Percentiles rank a stretch among this genome's conserved stretches.
These are phyloP conservation scores for Turdus rufiventris DNA, from an alignment of 2,113 vertebrate genomes.

Conservation along the genomic window DNA sequence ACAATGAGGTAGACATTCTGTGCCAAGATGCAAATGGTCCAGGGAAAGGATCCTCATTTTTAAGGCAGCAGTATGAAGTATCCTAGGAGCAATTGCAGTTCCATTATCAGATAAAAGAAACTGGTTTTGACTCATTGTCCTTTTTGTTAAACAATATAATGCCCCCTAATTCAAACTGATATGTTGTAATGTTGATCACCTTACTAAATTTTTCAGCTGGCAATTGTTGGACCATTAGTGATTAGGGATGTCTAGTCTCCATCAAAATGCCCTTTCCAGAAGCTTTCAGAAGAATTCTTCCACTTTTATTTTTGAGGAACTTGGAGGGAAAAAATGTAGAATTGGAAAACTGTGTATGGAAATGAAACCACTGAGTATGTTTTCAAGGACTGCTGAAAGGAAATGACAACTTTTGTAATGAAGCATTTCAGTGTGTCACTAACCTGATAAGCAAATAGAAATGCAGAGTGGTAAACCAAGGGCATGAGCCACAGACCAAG, in stretches of 20 bases:
- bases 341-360: neutral
- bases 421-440: neutral
- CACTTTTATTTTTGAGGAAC: neutral
- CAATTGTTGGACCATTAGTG: neutral
- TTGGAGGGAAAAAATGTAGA: neutral
- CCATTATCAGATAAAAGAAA: neutral
- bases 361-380: neutral
- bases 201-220: neutral
- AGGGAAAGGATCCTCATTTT: conserved; percentile 33
- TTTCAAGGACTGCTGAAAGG: neutral
- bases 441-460: neutral
- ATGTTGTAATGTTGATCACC: neutral
- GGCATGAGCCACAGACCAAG: neutral
- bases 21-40: conserved; percentile 14
- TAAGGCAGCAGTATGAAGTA: conserved; percentile 16
- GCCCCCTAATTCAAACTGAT: neutral
- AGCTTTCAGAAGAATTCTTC: neutral
- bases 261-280: neutral
- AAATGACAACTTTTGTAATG: neutral
- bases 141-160: neutral
- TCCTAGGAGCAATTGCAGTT: neutral
- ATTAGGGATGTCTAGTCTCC: neutral
- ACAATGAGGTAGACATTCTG: conserved; percentile 20
- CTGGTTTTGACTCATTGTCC: neutral
- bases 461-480: neutral